phyloP scores from a whole-genome alignment of 2,888 invertebrate genomes.

The Aleiodes alternator region DNA sequence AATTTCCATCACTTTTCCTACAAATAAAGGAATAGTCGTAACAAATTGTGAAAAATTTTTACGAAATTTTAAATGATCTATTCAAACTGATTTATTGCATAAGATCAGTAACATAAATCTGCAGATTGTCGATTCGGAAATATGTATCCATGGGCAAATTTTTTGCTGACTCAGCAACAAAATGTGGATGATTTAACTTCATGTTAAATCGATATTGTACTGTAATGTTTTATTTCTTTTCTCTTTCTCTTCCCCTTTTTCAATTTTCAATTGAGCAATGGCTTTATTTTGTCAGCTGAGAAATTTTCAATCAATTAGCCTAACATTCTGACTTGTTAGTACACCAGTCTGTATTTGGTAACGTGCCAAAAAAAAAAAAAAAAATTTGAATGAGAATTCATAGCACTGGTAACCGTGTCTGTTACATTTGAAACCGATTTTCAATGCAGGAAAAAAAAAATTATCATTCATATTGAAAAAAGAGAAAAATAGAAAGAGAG shows the following conservation, averaged over 20 bases:
- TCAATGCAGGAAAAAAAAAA: not conserved
- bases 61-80: slow-evolving; percentile 29
- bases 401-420: slow-evolving; percentile 45
- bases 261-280: slow-evolving; percentile 41
- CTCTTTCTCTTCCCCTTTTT: slow-evolving; percentile 20
- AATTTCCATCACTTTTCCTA: slow-evolving; percentile 21
- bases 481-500: not conserved
- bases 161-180: slow-evolving; percentile 15
- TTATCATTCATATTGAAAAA: not conserved
- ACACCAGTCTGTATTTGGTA: slow-evolving; percentile 14
- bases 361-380: slow-evolving; percentile 10
- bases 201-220: not conserved
- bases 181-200: slow-evolving; percentile 12
- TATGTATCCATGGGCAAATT: not conserved
- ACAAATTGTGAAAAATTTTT: slow-evolving; percentile 24
- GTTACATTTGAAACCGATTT: not conserved
- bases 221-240: not conserved
- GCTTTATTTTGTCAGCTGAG: slow-evolving; percentile 51
- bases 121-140: slow-evolving; percentile 37
- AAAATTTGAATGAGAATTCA: slow-evolving; percentile 52
- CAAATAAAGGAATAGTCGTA: slow-evolving; percentile 15
- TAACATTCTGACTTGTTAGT: slow-evolving; percentile 12
- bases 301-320: slow-evolving; percentile 57
- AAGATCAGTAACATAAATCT: slow-evolving; percentile 38
- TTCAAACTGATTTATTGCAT: slow-evolving; percentile 24